Percentiles rank a stretch among this genome's conserved stretches.
Evolutionary conservation across 2,888 invertebrate genomes (phyloP).

Genomic region (Aleiodes testaceus): DNA sequence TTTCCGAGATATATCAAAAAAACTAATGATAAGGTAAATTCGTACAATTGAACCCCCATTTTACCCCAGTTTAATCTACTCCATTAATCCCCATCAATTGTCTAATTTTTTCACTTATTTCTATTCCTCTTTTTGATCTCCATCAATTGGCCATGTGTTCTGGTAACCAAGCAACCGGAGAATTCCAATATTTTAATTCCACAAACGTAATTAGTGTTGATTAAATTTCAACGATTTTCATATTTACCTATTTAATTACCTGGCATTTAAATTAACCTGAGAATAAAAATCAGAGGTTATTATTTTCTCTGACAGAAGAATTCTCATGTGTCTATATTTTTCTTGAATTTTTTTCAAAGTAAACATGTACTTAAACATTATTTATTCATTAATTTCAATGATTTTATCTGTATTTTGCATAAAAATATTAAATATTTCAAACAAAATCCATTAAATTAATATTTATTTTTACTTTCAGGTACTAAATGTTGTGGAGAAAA

Average conservation of each 20-base stretch:
- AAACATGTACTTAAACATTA: conserved; percentile 16
- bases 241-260: conserved; percentile 42
- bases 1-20: too few species aligned
- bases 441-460: background rate
- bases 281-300: conserved; percentile 22
- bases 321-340: conserved; percentile 21
- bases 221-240: conserved; percentile 51
- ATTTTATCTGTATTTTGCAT: too few species aligned
- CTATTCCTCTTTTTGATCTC: conserved; percentile 9
- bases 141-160: conserved; percentile 43
- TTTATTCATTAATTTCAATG: conserved; percentile 6
- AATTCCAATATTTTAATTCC: conserved; percentile 32
- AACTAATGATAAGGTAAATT: too few species aligned
- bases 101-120: background rate
- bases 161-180: conserved; percentile 51
- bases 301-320: conserved; percentile 12
- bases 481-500: conserved; percentile 36
- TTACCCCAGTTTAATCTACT: too few species aligned
- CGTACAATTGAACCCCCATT: too few species aligned
- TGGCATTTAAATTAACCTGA: conserved; percentile 37
- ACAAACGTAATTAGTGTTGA: conserved; percentile 37
- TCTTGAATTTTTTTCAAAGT: conserved; percentile 35
- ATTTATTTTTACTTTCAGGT: conserved; percentile 34
- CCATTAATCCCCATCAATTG: background rate
- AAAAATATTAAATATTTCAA: too few species aligned